Evolutionary conservation across 2,113 vertebrate species (phyloP), one percentile per base, ranked within the genome.

Genomic region (Rhipidura dahli): DNA sequence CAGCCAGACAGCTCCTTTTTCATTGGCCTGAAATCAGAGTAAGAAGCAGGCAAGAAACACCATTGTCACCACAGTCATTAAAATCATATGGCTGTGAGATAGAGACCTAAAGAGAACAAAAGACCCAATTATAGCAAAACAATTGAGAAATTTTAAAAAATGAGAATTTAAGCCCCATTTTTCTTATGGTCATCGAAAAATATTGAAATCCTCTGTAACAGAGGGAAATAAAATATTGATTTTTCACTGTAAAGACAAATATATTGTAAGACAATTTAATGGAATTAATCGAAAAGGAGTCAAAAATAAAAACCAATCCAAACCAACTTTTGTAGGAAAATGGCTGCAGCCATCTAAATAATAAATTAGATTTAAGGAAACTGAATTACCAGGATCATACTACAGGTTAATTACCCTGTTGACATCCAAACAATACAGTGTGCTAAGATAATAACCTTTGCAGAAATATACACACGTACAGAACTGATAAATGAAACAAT

Each of bases 401-500:
- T 14, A 15, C 68, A 94, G 75, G 76, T 86, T 95, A 89, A 96
- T 94, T 83, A 86, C 9, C 13, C 54, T 40, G 53, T 89, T 6
- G 1, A 88, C 75, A 83, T 35, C 28, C 37, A 93, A 94, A 88
- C 49, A 76, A 80, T 69, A 51, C 8, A 51, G 9, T 33, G 10
- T 24, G 31, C 20, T 56, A 40, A 27, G 49, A 64, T 53, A 85
- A 83, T 76, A 20, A n/a, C 72, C 76, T 85, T 72, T 86, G 37
- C 33, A 80, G 72, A 90, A 92, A 92, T 57, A 88, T 44, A 75
- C 12, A 37, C 3, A 40, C 7, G 8, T 39, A 72, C 6, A 63
- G 13, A 91, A 83, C 44, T 83, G 45, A 86, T 83, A 92, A 90
- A 83, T 35, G 44, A 83, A 92, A 85, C 61, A 53, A 81, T 93